Conservation (phyloP, 2,797 vertebrate genomes). For the Pangasius sanitwongsei region DNA sequence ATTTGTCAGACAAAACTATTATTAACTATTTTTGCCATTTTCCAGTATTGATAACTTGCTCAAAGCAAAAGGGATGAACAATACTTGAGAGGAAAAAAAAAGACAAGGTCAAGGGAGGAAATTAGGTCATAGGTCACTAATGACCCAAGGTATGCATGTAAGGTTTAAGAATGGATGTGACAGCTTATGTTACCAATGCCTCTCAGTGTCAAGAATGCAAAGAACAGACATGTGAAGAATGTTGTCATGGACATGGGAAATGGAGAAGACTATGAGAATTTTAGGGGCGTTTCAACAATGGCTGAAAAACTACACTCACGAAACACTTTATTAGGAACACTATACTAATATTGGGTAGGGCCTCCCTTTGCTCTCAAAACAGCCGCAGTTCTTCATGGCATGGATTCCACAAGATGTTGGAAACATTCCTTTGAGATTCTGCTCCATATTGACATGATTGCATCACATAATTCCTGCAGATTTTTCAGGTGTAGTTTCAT, state of each 20-base stretch:
- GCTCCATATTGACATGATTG: background rate
- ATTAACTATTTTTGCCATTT: slow-evolving; percentile 1
- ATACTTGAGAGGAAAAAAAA: background rate
- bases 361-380: background rate
- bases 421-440: background rate
- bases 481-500: background rate
- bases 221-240: background rate
- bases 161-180: background rate
- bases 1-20: background rate
- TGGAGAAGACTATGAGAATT: background rate
- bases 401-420: too few species aligned
- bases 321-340: background rate
- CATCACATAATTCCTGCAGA: background rate
- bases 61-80: background rate
- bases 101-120: background rate
- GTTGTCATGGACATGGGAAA: background rate
- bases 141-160: background rate
- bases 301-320: background rate
- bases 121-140: background rate
- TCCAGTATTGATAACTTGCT: background rate
- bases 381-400: background rate
- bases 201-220: background rate
- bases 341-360: background rate
- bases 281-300: background rate
- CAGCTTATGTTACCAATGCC: background rate